A percentile compares a stretch with the other conserved stretches of the same genome.
These are phyloP conservation scores for Origma solitaria DNA, from an alignment of 2,113 vertebrate species.

Conservation along the genomic window DNA sequence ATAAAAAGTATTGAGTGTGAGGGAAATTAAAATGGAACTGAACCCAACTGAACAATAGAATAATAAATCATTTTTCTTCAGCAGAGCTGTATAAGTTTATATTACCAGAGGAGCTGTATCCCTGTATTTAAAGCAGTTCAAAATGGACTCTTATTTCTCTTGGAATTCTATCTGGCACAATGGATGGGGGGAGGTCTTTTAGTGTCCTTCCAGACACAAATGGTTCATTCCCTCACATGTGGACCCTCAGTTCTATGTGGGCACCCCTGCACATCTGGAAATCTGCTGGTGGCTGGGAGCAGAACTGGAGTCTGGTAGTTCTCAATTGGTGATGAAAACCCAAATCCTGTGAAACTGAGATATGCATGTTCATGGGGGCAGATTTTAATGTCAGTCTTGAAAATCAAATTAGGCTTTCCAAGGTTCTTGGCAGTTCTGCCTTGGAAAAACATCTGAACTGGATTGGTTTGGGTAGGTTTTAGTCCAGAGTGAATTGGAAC, in stretches of 20 bases:
- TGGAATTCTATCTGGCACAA: background rate
- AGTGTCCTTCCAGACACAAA: background rate
- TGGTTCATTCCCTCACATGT: background rate
- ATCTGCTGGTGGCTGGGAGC: background rate
- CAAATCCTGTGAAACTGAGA: background rate
- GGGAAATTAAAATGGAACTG: background rate
- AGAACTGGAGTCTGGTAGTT: background rate
- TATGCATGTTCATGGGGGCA: accelerated
- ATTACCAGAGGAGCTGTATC: background rate
- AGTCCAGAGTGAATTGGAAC: background rate
- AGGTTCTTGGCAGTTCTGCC: background rate
- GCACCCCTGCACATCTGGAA: background rate
- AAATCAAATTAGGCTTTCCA: background rate
- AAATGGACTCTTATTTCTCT: accelerated
- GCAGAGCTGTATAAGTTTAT: background rate
- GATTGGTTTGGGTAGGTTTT: background rate
- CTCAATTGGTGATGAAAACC: background rate
- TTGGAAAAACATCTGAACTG: background rate
- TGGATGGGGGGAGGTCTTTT: background rate
- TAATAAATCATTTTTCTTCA: background rate
- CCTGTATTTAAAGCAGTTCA: background rate
- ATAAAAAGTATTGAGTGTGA: background rate
- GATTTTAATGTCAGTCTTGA: background rate
- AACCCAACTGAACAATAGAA: background rate
- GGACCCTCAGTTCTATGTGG: no score